phyloP scores from a whole-genome alignment of 2,888 invertebrate genomes.

The Amblyteles armatorius region DNA sequence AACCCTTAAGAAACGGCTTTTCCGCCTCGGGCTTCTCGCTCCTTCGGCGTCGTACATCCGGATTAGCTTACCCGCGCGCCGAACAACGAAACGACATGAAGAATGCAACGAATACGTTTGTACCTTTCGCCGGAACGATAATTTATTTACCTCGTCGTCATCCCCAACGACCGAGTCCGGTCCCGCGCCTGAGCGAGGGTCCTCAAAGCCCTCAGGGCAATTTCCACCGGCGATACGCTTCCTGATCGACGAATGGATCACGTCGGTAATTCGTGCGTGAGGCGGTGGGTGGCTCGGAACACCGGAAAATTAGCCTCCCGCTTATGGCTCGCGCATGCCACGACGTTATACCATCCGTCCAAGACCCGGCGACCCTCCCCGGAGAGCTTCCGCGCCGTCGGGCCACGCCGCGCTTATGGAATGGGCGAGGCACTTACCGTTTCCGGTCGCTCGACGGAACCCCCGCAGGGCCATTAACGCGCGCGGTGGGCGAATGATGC shows the following conservation, averaged over 20 bases:
- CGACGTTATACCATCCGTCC: neutral
- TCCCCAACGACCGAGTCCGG: neutral
- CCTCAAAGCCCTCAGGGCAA: neutral
- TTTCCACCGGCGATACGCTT: slow-evolving; percentile 23
- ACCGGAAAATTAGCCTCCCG: slow-evolving; percentile 50
- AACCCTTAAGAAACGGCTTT: slow-evolving; percentile 50
- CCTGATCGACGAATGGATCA: slow-evolving; percentile 19
- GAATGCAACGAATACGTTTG: neutral
- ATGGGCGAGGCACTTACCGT: slow-evolving; percentile 56
- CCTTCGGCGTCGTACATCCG: slow-evolving; percentile 33
- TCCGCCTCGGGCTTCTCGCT: slow-evolving; percentile 35
- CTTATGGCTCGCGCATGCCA: slow-evolving; percentile 35
- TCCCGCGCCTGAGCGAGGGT: neutral
- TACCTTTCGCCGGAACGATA: neutral
- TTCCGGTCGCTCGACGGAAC: slow-evolving; percentile 45
- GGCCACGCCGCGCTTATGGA: slow-evolving; percentile 34
- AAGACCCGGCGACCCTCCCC: slow-evolving; percentile 27
- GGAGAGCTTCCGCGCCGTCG: slow-evolving; percentile 12
- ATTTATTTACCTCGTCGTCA: neutral
- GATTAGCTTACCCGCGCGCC: neutral
- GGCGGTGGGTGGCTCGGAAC: slow-evolving; percentile 23
- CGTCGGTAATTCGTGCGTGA: slow-evolving; percentile 28
- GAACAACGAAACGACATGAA: neutral
- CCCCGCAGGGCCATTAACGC: slow-evolving; percentile 48
- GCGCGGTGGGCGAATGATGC: slow-evolving; percentile 15